Conservation (phyloP, 2,797 vertebrate species). For the Sebastes miniatus region DNA sequence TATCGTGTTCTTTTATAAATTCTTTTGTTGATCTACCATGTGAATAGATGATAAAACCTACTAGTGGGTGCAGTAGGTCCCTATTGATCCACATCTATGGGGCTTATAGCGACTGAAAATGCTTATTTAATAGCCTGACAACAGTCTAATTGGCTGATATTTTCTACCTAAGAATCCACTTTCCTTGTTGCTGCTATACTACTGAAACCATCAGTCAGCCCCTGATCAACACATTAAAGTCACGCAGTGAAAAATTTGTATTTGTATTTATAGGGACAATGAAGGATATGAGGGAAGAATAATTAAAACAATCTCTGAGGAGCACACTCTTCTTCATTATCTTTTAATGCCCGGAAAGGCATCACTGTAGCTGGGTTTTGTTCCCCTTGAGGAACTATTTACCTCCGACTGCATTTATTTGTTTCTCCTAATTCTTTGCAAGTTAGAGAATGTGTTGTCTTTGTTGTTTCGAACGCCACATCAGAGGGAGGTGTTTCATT, state of each 20-base stretch:
- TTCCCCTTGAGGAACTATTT: slow-evolving; percentile 30
- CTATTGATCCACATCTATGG: too few relatives aligned
- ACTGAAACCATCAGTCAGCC: background rate
- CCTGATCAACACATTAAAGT: background rate
- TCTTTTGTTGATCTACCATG: too few relatives aligned
- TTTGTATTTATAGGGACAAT: background rate
- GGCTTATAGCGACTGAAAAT: too few relatives aligned
- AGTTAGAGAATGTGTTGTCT: slow-evolving; percentile 15
- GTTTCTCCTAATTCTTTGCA: slow-evolving; percentile 17
- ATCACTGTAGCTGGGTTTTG: background rate
- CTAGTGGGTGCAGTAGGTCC: too few relatives aligned
- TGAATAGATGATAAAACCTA: too few relatives aligned
- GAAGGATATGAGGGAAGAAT: background rate
- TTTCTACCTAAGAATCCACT: background rate
- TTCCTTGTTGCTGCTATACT: background rate
- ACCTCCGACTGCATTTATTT: slow-evolving; percentile 11
- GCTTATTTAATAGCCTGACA: too few relatives aligned
- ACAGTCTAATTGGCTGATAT: too few relatives aligned
- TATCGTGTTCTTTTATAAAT: too few relatives aligned
- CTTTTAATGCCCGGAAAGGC: slow-evolving; percentile 24
- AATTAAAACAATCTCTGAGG: slow-evolving; percentile 4
- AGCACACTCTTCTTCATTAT: slow-evolving; percentile 22
- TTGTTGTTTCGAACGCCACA: slow-evolving; percentile 8
- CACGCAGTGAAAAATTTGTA: background rate
- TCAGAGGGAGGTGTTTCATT: slow-evolving; percentile 14